Conservation (phyloP, 2,113 vertebrate species). For the Eptesicus fuscus region DNA sequence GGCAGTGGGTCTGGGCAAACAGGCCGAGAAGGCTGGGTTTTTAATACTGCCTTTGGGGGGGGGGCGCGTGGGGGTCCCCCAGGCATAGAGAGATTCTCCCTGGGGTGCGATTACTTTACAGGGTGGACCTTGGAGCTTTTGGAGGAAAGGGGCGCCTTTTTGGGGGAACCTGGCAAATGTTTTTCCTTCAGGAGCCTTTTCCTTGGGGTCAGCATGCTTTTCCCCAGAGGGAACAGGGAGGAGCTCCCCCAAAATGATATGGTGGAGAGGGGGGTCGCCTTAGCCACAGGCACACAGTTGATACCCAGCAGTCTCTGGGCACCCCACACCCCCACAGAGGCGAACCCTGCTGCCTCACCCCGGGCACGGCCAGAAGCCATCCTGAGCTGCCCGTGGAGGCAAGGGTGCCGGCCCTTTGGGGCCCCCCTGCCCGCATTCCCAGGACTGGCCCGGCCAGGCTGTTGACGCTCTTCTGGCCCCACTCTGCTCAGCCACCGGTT, state of each 20-base stretch:
- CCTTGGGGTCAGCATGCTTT: background rate
- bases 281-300: background rate
- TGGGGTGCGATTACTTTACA: background rate
- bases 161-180: background rate
- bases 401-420: background rate
- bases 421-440: background rate
- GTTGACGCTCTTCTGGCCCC: background rate
- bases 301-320: background rate
- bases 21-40: background rate
- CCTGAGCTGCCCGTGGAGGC: background rate
- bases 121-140: background rate
- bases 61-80: background rate
- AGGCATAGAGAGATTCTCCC: background rate
- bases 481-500: background rate
- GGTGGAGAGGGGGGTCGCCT: background rate
- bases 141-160: background rate
- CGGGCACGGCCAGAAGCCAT: rapidly evolving
- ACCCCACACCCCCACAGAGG: background rate
- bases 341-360: background rate
- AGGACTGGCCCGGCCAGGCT: too few species aligned
- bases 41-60: background rate
- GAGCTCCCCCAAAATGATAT: background rate
- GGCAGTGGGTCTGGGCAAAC: background rate
- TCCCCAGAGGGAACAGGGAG: background rate
- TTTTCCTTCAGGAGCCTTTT: background rate